Percentiles rank a stretch among this genome's conserved stretches.
Evolutionary conservation across 2,797 vertebrate genomes (phyloP).

Genomic region (Rhinatrema bivittatum): DNA sequence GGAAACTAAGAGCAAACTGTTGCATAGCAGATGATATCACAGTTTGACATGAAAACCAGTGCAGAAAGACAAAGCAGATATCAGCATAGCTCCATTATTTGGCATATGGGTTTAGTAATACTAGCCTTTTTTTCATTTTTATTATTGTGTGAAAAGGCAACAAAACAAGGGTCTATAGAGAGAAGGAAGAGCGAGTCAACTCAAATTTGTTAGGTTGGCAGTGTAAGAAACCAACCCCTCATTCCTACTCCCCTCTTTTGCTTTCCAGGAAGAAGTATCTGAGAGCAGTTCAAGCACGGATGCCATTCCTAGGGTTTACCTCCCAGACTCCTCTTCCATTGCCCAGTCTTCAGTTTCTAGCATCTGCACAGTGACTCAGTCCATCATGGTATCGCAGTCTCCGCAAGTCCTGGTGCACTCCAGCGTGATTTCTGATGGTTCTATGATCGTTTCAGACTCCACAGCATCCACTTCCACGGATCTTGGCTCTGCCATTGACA

Average conservation of each 20-base stretch:
- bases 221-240: no score
- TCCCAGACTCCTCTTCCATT: conserved; percentile 86
- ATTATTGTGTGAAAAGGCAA: no score
- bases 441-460: conserved; percentile 82
- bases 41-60: no score
- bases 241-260: background rate
- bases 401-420: conserved; percentile 81
- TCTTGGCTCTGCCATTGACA: conserved; percentile 87
- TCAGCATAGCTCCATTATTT: no score
- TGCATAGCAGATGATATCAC: no score
- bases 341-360: conserved; percentile 80
- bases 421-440: conserved; percentile 73
- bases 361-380: conserved; percentile 78
- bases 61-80: no score
- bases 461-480: conserved; percentile 85
- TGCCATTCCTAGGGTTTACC: conserved; percentile 66
- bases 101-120: no score
- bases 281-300: conserved; percentile 87
- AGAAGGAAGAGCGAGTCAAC: no score
- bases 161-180: no score
- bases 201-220: no score
- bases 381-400: conserved; percentile 75
- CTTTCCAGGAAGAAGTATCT: conserved; percentile 75
- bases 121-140: no score
- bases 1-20: no score